A percentile compares a stretch with the other conserved stretches of the same genome.
Evolutionary conservation across 2,797 vertebrate species (phyloP).

Genomic region (Glyptemys insculpta): DNA sequence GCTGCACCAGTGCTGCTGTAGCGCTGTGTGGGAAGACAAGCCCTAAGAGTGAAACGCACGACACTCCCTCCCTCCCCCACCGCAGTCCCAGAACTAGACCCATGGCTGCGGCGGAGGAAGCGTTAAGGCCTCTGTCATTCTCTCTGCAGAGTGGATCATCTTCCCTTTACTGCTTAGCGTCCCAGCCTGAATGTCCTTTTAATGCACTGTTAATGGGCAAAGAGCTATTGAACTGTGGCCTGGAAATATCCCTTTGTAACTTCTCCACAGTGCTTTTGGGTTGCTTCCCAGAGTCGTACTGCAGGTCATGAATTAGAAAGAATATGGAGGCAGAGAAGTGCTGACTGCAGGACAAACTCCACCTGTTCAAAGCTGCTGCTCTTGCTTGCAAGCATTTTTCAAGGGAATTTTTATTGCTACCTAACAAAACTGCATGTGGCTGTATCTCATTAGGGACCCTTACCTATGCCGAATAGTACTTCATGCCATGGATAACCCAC

Average conservation of each 20-base stretch:
- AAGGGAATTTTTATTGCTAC: background rate
- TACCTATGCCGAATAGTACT: background rate
- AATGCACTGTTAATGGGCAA: fast-evolving
- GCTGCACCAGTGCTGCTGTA: no score
- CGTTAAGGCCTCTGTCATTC: background rate
- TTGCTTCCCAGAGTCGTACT: background rate
- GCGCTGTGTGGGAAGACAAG: no score
- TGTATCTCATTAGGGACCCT: background rate
- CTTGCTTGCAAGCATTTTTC: fast-evolving
- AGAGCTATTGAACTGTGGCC: fast-evolving
- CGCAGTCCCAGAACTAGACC: background rate
- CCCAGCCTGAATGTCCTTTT: fast-evolving
- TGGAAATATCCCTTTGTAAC: fast-evolving
- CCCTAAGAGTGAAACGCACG: no score
- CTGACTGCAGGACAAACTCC: fast-evolving
- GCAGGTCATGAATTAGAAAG: background rate
- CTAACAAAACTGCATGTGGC: fast-evolving
- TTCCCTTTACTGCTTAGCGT: fast-evolving
- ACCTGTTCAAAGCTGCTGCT: fast-evolving
- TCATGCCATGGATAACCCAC: fast-evolving
- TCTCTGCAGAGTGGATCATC: background rate
- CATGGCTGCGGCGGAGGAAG: fast-evolving
- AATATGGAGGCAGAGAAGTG: background rate
- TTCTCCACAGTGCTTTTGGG: fast-evolving
- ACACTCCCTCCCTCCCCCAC: background rate